phyloP scores from a whole-genome alignment of 2,888 invertebrate genomes.

The Lagria hirta region DNA sequence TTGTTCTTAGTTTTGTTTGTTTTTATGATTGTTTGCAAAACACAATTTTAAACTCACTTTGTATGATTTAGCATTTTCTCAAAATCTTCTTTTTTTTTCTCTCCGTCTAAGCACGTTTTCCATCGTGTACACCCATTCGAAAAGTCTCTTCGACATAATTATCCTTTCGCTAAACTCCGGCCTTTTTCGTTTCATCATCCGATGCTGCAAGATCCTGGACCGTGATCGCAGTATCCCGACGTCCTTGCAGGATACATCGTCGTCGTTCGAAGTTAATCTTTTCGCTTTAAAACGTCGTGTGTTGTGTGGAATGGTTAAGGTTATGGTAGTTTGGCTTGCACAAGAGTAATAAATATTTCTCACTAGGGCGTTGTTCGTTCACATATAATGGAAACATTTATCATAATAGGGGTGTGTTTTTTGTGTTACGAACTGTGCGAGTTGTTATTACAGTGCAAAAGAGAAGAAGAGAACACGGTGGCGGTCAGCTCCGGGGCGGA shows the following conservation, averaged over 20 bases:
- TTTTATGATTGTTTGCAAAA: no score
- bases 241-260: slow-evolving; percentile 31
- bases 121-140: slow-evolving; percentile 10
- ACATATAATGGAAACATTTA: slow-evolving; percentile 63
- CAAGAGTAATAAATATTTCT: no score
- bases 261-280: not conserved
- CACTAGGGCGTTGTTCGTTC: no score
- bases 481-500: slow-evolving; percentile 23
- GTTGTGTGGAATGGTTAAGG: no score
- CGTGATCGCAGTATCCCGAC: slow-evolving; percentile 36
- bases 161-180: slow-evolving; percentile 36
- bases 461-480: slow-evolving; percentile 40
- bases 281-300: slow-evolving; percentile 1
- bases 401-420: slow-evolving; percentile 67
- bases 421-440: slow-evolving; percentile 69
- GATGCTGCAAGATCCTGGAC: slow-evolving; percentile 37
- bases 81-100: no score
- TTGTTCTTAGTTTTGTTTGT: no score
- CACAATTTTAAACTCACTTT: no score
- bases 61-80: no score
- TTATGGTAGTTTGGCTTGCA: no score
- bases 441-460: slow-evolving; percentile 60
- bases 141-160: slow-evolving; percentile 29
- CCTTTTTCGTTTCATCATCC: slow-evolving; percentile 39
- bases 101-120: slow-evolving; percentile 10